Evolutionary conservation across 2,888 invertebrate species (phyloP).

Genomic region (Sinohyriopsis cumingii): DNA sequence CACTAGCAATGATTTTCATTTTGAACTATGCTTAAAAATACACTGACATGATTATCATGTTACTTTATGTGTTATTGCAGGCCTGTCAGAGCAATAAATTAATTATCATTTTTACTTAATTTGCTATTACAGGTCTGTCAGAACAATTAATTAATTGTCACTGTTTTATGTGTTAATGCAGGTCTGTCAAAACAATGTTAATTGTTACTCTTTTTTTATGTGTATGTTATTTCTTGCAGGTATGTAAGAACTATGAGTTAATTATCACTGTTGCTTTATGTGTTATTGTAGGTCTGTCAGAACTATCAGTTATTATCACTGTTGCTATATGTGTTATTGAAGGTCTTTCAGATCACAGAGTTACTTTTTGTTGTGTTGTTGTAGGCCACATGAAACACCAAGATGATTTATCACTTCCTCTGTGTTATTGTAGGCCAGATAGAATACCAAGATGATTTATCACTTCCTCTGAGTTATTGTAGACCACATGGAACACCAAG

Average conservation of each 20-base stretch:
- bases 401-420: background rate
- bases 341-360: conserved; percentile 95
- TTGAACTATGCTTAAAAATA: no score
- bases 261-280: background rate
- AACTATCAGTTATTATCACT: conserved; percentile 74
- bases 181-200: conserved; percentile 92
- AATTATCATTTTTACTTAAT: background rate
- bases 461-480: no score
- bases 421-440: background rate
- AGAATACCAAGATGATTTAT: no score
- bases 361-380: conserved; percentile 56
- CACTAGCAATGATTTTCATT: no score
- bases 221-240: conserved; percentile 74
- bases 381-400: no score
- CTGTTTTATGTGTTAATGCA: conserved; percentile 93
- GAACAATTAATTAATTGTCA: conserved; percentile 99
- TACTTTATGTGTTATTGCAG: conserved; percentile 70
- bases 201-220: no score
- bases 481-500: no score
- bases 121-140: conserved; percentile 82
- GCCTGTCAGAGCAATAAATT: conserved; percentile 83
- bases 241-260: conserved; percentile 81
- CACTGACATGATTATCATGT: background rate
- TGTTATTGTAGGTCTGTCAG: conserved; percentile 82
- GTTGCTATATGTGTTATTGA: conserved; percentile 59